Conservation (phyloP, 1,140 invertebrate genomes). For the Neocloeon triangulifer region DNA sequence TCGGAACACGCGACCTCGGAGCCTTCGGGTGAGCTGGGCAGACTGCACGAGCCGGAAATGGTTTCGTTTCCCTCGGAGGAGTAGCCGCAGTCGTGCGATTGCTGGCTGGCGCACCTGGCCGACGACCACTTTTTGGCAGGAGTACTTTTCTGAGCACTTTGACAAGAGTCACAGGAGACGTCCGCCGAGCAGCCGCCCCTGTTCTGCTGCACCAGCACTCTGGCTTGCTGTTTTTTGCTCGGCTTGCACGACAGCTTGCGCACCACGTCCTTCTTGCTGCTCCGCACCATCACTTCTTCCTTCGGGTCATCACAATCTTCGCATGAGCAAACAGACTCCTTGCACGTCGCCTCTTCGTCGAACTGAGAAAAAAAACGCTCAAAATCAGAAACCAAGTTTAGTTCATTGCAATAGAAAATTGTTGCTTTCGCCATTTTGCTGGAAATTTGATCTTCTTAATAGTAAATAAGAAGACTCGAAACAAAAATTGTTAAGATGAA, state of each 20-base stretch:
- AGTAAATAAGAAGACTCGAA: no score
- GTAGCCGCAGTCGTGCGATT: conserved; percentile 64
- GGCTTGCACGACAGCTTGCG: conserved; percentile 3
- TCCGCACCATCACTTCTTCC: background rate
- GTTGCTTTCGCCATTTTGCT: no score
- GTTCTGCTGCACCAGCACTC: background rate
- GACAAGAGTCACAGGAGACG: conserved; percentile 20
- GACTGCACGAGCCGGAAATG: conserved; percentile 36
- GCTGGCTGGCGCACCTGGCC: conserved; percentile 34
- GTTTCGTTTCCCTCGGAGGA: conserved; percentile 50
- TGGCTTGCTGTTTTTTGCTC: no score
- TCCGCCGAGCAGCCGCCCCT: no score
- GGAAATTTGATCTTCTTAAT: no score
- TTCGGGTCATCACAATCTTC: conserved; percentile 5
- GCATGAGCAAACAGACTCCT: background rate
- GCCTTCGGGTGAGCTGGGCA: conserved; percentile 54
- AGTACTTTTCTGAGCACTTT: conserved; percentile 12
- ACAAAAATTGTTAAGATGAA: no score
- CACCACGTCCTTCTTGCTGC: background rate
- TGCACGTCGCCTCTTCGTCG: no score
- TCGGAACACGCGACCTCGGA: conserved; percentile 68
- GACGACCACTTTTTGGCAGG: conserved; percentile 11
- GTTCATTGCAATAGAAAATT: no score
- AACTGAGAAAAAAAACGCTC: no score
- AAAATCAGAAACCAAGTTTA: no score